These are phyloP conservation scores for Drosophila auraria DNA, from an alignment of 1,140 invertebrate genomes.

Conservation along the genomic window DNA sequence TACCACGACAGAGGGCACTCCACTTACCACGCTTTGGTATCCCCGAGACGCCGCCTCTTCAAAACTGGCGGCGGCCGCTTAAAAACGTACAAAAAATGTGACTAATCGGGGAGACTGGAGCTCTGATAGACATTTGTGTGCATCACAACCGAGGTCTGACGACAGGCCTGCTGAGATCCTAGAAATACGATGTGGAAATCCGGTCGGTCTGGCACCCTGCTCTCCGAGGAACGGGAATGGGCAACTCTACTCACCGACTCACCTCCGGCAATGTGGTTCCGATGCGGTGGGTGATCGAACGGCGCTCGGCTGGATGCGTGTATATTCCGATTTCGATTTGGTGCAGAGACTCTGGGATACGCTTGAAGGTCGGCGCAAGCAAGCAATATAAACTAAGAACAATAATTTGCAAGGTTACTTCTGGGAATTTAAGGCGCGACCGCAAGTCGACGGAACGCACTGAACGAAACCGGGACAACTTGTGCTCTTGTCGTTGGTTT, in stretches of 20 bases:
- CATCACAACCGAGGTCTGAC: slow-evolving; percentile 29
- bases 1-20: neutral
- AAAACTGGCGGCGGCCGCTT: slow-evolving; percentile 42
- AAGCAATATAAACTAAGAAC: slow-evolving; percentile 23
- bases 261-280: neutral
- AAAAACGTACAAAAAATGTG: slow-evolving; percentile 54
- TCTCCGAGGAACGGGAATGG: neutral
- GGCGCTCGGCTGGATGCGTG: too few relatives aligned
- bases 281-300: neutral
- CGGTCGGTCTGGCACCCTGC: too few relatives aligned
- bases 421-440: slow-evolving; percentile 32
- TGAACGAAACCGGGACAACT: slow-evolving; percentile 24
- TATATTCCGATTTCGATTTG: neutral
- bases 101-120: slow-evolving; percentile 27
- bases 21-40: slow-evolving; percentile 41
- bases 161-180: slow-evolving; percentile 19
- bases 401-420: slow-evolving; percentile 47
- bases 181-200: neutral
- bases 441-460: slow-evolving; percentile 12
- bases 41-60: slow-evolving; percentile 13
- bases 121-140: slow-evolving; percentile 54
- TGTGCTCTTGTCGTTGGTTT: slow-evolving; percentile 20
- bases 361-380: neutral
- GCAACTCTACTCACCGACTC: slow-evolving; percentile 6
- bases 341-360: neutral